Evolutionary conservation across 1,140 invertebrate species (phyloP), one percentile per base, ranked within the genome.

Genomic region (Apocrypta bakeri): DNA sequence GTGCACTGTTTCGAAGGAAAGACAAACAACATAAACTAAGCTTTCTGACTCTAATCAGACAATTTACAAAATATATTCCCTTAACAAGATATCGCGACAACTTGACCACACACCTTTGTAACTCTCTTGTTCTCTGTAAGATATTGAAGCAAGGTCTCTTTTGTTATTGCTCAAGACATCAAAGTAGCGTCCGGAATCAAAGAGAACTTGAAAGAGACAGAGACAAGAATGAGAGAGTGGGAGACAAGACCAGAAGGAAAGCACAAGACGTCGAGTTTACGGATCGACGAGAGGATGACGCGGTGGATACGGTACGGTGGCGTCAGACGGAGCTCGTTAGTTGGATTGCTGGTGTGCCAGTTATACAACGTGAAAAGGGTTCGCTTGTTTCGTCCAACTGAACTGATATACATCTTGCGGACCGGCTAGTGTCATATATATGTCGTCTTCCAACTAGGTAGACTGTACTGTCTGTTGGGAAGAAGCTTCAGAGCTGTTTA

Each of bases 151-250:
- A 29, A 24, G 27, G 9, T 66, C 63, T 66, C 72, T 76, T 76
- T 76, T 63, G 56, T 64, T 37, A 64, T 76, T 64, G 74, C 33
- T 17, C 9, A 12, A 11, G 74, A 76, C 74, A 63, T 76, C 74
- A 76, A 76, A 76, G 74, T 74, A 73, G 71, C 21, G 37, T 2
- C 71, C 17, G 71, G 27, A 73, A 73, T 73, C 71, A 73, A 73
- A 73, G 71, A 42, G 71, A 37, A 73, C 37, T 27, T 24, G 68
- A 9, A 21, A 72, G 37, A 42, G 48, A 29, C 25, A 75, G n/a
- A 29, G 73, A 25, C 48, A 25, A 27, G 74, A 64, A 74, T 24
- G 72, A 61, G 21, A 25, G 21, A n/a, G n/a, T n/a, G n/a, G n/a
- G 37, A 42, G 48, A 29, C 25, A 75, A 29, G 73, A 25, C 48